Evolutionary conservation across 2,113 vertebrate species (phyloP).

Genomic region (Bambusicola thoracicus): DNA sequence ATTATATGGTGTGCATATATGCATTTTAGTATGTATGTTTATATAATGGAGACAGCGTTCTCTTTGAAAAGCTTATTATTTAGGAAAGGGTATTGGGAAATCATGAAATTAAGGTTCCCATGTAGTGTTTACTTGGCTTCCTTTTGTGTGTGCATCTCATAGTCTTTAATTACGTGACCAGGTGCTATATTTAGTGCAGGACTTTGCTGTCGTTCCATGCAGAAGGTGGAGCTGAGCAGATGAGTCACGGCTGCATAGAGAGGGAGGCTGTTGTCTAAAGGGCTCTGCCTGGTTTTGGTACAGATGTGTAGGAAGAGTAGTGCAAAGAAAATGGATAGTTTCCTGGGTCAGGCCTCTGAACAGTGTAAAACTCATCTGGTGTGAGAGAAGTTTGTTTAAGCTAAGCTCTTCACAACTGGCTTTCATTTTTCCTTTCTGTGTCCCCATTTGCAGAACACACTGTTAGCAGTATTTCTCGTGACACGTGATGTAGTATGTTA

Average conservation of each 20-base stretch:
- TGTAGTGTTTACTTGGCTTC: slow-evolving; percentile 4
- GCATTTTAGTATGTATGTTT: background rate
- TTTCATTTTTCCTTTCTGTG: background rate
- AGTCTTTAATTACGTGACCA: slow-evolving; percentile 8
- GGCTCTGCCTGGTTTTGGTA: background rate
- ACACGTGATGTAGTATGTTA: background rate
- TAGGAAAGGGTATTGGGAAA: background rate
- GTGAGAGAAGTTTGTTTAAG: background rate
- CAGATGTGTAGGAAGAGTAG: background rate
- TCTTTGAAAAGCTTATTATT: slow-evolving; percentile 14
- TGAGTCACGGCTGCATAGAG: background rate
- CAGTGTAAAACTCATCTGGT: background rate
- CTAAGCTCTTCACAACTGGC: background rate
- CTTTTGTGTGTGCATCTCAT: background rate
- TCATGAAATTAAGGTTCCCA: background rate
- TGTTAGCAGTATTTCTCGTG: slow-evolving; percentile 10
- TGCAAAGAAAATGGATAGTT: background rate
- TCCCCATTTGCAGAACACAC: background rate
- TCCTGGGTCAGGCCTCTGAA: background rate
- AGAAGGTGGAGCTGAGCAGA: background rate
- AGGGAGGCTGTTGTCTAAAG: background rate
- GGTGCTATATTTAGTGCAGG: background rate
- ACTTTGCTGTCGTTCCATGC: background rate
- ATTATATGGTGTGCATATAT: background rate
- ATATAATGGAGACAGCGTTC: background rate